phyloP scores from a whole-genome alignment of 2,888 invertebrate species.

The Sialis lutaria region DNA sequence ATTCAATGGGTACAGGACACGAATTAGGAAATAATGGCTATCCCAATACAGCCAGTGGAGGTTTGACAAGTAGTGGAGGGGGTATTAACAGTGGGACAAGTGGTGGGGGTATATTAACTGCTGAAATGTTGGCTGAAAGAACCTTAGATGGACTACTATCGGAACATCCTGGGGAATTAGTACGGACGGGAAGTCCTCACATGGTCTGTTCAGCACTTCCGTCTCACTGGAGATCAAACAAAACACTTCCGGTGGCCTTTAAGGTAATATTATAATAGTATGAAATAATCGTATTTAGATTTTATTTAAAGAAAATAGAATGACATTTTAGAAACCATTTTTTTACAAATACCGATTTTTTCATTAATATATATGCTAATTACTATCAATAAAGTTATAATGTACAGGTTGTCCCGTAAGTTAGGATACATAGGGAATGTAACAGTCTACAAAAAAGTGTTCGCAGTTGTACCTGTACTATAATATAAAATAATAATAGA shows the following conservation, averaged over 20 bases:
- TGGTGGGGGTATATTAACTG: slow-evolving; percentile 52
- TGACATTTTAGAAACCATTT: too few species aligned
- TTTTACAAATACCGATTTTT: too few species aligned
- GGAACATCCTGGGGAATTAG: slow-evolving; percentile 82
- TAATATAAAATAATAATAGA: too few species aligned
- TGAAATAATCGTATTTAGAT: too few species aligned
- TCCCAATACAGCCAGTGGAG: slow-evolving; percentile 9
- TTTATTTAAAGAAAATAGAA: too few species aligned
- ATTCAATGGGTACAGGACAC: slow-evolving; percentile 6
- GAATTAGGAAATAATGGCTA: too few species aligned
- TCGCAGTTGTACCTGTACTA: too few species aligned
- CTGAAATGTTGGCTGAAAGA: slow-evolving; percentile 75
- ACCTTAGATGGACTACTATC: slow-evolving; percentile 74
- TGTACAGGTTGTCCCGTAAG: too few species aligned
- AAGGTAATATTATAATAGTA: slow-evolving; percentile 27
- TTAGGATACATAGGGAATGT: too few species aligned
- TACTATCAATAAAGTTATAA: too few species aligned
- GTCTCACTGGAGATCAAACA: slow-evolving; percentile 95
- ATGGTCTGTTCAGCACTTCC: slow-evolving; percentile 91
- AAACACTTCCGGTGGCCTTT: slow-evolving; percentile 92
- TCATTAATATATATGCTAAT: too few species aligned
- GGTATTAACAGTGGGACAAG: slow-evolving; percentile 13
- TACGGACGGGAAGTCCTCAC: slow-evolving; percentile 84
- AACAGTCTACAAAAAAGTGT: too few species aligned
- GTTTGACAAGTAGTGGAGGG: slow-evolving; percentile 8